These are phyloP conservation scores for Sciaenops ocellatus DNA, from an alignment of 2,797 vertebrate species.

Conservation along the genomic window DNA sequence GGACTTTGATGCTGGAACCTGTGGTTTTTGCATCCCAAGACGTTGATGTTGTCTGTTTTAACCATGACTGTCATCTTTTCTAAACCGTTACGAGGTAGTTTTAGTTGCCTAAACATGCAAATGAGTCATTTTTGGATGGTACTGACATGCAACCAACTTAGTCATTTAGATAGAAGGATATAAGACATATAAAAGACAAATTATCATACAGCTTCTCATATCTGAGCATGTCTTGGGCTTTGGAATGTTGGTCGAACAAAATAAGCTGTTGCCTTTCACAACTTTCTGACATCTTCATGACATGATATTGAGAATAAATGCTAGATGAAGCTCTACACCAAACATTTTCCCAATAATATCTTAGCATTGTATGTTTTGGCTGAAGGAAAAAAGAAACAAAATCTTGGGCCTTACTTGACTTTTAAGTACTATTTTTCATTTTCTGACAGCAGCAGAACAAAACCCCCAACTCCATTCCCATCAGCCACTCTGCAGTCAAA, in stretches of 20 bases:
- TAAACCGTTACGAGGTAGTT: background rate
- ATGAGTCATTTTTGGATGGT: too few species aligned
- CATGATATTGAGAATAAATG: background rate
- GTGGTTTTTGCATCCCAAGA: background rate
- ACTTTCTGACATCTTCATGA: background rate
- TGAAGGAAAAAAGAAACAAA: background rate
- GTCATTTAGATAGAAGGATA: too few species aligned
- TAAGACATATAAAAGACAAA: too few species aligned
- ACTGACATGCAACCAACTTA: too few species aligned
- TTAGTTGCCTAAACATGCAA: too few species aligned
- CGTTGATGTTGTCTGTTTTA: too few species aligned
- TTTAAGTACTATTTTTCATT: background rate
- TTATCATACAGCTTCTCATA: too few species aligned
- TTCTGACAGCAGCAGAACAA: conserved; percentile 4
- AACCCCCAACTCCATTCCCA: conserved; percentile 33
- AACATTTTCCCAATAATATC: background rate
- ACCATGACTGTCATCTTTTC: background rate
- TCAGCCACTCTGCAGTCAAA: conserved; percentile 30
- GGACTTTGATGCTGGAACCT: background rate
- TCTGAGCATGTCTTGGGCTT: too few species aligned
- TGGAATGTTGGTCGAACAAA: background rate
- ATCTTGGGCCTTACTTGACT: background rate
- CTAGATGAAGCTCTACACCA: too few species aligned
- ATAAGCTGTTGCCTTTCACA: background rate
- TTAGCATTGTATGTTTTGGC: background rate